A percentile compares a stretch with the other conserved stretches of the same genome.
phyloP scores from a whole-genome alignment of 1,140 invertebrate species.

The Wiebesia pumilae region DNA sequence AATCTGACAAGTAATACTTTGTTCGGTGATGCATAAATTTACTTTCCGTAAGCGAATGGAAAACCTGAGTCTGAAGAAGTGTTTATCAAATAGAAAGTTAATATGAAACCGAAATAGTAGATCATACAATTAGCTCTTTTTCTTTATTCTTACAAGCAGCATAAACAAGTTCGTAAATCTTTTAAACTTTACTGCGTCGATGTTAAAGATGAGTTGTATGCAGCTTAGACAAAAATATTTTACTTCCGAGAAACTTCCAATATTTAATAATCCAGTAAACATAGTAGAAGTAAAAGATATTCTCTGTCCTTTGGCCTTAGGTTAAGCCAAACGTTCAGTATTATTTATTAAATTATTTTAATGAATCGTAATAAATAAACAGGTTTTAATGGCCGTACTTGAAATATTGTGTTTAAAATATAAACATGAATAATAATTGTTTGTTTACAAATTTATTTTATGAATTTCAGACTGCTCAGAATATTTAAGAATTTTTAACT shows the following conservation, averaged over 20 bases:
- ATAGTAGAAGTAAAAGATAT: too few relatives aligned
- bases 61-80: conserved; percentile 9
- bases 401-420: too few relatives aligned
- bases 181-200: not conserved
- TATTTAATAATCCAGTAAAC: not conserved
- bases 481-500: not conserved
- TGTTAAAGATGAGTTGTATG: not conserved
- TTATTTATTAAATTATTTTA: too few relatives aligned
- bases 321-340: too few relatives aligned
- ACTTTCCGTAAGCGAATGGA: conserved; percentile 3
- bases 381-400: too few relatives aligned
- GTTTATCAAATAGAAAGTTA: conserved; percentile 25
- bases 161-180: conserved; percentile 39
- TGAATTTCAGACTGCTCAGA: too few relatives aligned
- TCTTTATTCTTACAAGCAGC: not conserved
- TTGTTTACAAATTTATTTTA: too few relatives aligned
- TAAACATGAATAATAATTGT: too few relatives aligned
- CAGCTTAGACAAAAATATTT: not conserved
- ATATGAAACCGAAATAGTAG: not conserved
- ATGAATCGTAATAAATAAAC: too few relatives aligned
- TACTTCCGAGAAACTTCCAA: not conserved
- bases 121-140: conserved; percentile 5
- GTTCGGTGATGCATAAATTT: conserved; percentile 13
- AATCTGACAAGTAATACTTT: conserved; percentile 2
- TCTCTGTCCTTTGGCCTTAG: too few relatives aligned